Base-by-base conservation (phyloP, 2,888 invertebrate genomes). In the Lasioglossum morio region DNA sequence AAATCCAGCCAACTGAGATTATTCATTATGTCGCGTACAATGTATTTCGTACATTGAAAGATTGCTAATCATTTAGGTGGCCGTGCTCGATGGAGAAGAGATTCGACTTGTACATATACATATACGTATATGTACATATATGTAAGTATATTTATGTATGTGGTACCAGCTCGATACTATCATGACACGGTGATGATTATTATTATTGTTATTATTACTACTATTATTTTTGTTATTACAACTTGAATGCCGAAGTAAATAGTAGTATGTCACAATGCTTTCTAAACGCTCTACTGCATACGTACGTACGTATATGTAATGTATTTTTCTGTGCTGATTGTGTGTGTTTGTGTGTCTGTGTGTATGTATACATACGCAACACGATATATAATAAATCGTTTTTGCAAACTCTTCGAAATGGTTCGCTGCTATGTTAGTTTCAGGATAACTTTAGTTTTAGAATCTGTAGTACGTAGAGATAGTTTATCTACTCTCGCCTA, bases 121-220 rank as follows among this genome's bases (percentile, higher is more conserved):
- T 57, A 57, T 63, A 30, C n/a, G 4, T n/a, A 57, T n/a, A 57
- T 10, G 10, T 57, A 57, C 57, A 12, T n/a, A 57, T 57, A n/a
- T 57, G n/a, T 57, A 57, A 23, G 48, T 53, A 46, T 46, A 53
- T 23, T 23, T 57, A 57, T 57, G 23, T 57, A n/a, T n/a, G 12
- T 63, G 34, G 30, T 63, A 34, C 82, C 66, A 83, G 43, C 53
- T 63, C 34, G 16, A 57, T 77, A 46, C 82, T 57, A 82, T 77
- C 57, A 57, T 27, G 14, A 37, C 66, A 37, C 66, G 53, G 8
- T 34, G 63, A 63, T 63, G 30, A 8, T 63, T 34, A 63, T 63
- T 30, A 16, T 63, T 27, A 19, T 19, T 34, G 30, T 63, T 63
- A 63, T 63, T 30, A 30, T 63, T 30, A 30, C 19, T 63, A 8